phyloP scores from a whole-genome alignment of 2,888 invertebrate species.

The Ommatoiulus sabulosus region DNA sequence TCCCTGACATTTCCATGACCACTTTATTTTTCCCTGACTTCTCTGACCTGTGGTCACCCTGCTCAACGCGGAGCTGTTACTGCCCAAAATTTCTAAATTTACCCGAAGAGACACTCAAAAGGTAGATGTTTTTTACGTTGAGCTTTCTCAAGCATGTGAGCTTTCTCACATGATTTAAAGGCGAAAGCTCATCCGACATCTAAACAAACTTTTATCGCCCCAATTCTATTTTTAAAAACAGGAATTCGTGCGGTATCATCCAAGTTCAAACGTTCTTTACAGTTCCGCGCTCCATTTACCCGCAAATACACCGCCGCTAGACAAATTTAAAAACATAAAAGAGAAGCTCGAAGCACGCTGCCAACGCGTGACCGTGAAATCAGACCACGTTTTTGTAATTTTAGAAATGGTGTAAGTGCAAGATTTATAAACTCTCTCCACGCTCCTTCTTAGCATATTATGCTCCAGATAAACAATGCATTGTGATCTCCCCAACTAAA shows the following conservation, averaged over 20 bases:
- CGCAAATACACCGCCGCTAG: neutral
- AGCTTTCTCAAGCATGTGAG: neutral
- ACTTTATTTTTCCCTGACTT: no score
- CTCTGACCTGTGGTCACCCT: no score
- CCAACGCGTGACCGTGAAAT: neutral
- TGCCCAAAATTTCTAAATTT: neutral
- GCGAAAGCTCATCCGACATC: neutral
- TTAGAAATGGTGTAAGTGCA: neutral
- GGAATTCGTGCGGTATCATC: neutral
- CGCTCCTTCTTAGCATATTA: neutral
- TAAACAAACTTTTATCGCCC: conserved; percentile 25
- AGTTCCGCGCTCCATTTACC: neutral
- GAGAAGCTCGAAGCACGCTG: neutral
- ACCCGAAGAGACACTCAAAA: neutral
- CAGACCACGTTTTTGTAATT: neutral
- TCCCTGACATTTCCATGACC: no score
- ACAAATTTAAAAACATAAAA: neutral
- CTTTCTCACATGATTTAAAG: neutral
- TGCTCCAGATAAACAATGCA: neutral
- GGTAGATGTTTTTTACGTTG: neutral
- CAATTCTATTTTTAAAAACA: conserved; percentile 9
- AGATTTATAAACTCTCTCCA: neutral
- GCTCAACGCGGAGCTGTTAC: neutral
- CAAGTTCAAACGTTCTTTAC: conserved; percentile 34
- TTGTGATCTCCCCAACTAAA: neutral